Evolutionary conservation across 2,888 invertebrate genomes (phyloP).

Genomic region (Eupeodes luniger): DNA sequence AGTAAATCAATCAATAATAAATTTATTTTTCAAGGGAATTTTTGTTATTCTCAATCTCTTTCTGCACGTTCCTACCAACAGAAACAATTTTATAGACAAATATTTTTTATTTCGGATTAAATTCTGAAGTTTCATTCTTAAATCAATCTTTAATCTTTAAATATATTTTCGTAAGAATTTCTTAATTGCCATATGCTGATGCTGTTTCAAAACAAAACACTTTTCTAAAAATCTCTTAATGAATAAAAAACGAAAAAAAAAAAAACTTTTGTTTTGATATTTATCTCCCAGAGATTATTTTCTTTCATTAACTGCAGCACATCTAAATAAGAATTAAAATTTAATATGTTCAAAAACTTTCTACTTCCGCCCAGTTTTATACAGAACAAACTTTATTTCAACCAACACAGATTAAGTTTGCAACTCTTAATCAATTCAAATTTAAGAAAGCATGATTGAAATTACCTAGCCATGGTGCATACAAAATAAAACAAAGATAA

Average conservation of each 20-base stretch:
- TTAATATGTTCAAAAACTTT: slow-evolving; percentile 18
- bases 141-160: too few relatives aligned
- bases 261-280: neutral
- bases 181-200: neutral
- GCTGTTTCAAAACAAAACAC: neutral
- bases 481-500: neutral
- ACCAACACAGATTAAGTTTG: slow-evolving; percentile 25
- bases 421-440: slow-evolving; percentile 25
- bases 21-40: too few relatives aligned
- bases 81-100: too few relatives aligned
- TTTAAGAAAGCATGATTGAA: slow-evolving; percentile 7
- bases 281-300: neutral
- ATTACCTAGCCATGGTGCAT: neutral
- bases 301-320: neutral
- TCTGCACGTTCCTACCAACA: too few relatives aligned
- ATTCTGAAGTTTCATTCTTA: too few relatives aligned
- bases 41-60: too few relatives aligned
- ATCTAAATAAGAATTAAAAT: slow-evolving; percentile 29
- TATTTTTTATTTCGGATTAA: too few relatives aligned
- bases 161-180: too few relatives aligned
- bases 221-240: neutral
- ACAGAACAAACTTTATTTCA: neutral
- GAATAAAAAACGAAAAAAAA: neutral
- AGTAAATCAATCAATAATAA: too few relatives aligned
- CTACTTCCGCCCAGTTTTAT: neutral